phyloP scores from a whole-genome alignment of 92 coral and sea anemone species.

The Desmophyllum pertusum region DNA sequence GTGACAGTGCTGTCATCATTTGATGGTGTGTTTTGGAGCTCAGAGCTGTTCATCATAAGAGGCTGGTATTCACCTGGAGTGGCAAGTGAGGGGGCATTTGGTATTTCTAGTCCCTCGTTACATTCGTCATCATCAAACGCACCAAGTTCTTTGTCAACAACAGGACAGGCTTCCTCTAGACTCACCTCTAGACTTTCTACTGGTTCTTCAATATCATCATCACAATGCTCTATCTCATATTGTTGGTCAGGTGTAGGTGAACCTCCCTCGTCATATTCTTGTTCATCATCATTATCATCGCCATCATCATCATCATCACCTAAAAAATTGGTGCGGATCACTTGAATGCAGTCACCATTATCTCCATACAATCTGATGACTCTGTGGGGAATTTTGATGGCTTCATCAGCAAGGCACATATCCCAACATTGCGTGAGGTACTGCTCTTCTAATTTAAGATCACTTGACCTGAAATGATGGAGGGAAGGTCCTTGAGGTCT shows the following conservation, averaged over 20 bases:
- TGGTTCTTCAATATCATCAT: background rate
- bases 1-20: too few relatives aligned
- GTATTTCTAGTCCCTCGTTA: too few relatives aligned
- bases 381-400: constrained; percentile 5
- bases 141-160: too few relatives aligned
- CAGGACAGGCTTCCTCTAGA: too few relatives aligned
- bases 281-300: background rate
- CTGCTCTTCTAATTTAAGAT: constrained; percentile 36
- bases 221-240: background rate
- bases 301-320: background rate
- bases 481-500: constrained; percentile 59
- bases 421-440: background rate
- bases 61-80: too few relatives aligned
- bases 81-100: too few relatives aligned
- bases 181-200: background rate
- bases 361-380: constrained; percentile 6
- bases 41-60: too few relatives aligned
- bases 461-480: constrained; percentile 70
- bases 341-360: constrained; percentile 14
- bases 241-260: background rate
- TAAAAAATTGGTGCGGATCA: constrained; percentile 9
- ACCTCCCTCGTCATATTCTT: background rate
- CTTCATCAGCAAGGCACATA: background rate
- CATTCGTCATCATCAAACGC: too few relatives aligned
- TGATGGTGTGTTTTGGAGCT: too few relatives aligned